Evolutionary conservation across 2,888 invertebrate genomes (phyloP), one percentile per base, ranked within the genome.

Genomic region (Holacanthella duospinosa): DNA sequence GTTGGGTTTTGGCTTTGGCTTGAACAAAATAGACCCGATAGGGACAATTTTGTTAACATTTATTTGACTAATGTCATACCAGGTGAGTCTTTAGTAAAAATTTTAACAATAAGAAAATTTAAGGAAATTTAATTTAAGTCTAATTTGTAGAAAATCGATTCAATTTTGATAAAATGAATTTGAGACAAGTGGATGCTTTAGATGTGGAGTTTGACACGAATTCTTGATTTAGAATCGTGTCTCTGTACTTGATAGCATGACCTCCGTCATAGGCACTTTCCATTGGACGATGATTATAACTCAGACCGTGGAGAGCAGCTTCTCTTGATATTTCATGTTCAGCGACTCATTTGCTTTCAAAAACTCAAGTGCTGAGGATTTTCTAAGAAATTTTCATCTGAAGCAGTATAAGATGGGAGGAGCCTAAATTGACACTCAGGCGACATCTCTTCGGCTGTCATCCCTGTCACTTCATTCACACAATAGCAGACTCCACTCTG

Each of bases 1-100:
- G 70, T 78, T 6, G 80, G 80, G 0, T 79, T 80, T 71, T 78
- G 78, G 78, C n/a, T n/a, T n/a, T 78, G 78, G 78, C 80, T 80
- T 69, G 80, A 80, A 70, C 80, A 80, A 74, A 79, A 76, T 63
- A 72, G 80, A 29, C 76, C 76, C 0, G 80, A 80, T 74, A 71
- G 80, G 29, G 80, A 80, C 63, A 69, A 73, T 26, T 77, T 75
- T 70, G 78, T 80, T 26, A 73, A 68, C 44, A 74, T 79, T 44
- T 73, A 76, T 58, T 76, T 75, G 74, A 71, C 74, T 19, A 79
- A 79, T 70, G 78, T 79, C 58, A 73, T 75, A 19, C 68, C 73
- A 64, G 77, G 78, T 71, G 69, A 16, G 1, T 36, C 36, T n/a
- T n/a, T n/a, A n/a, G n/a, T n/a, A n/a, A n/a, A n/a, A n/a, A n/a